phyloP scores from a whole-genome alignment of 2,888 invertebrate genomes.

The Cephus rjabovi region DNA sequence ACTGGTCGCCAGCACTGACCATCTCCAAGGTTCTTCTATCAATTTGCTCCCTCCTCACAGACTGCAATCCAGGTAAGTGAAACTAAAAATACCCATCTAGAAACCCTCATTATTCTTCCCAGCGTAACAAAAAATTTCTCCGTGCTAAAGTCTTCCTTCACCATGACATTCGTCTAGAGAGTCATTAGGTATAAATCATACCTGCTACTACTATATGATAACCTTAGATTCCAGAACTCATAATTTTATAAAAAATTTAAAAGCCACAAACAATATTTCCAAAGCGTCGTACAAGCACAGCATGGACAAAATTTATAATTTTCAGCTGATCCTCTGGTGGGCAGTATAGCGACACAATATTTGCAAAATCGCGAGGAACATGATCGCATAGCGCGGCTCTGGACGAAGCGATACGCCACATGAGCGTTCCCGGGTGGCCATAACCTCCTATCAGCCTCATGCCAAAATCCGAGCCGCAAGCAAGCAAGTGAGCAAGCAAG shows the following conservation, averaged over 20 bases:
- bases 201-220: too few species aligned
- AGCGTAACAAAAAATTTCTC: constrained; percentile 17
- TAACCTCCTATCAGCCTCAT: constrained; percentile 55
- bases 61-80: constrained; percentile 94
- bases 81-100: constrained; percentile 1
- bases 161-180: background rate
- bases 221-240: too few species aligned
- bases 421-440: constrained; percentile 68
- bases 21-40: constrained; percentile 97
- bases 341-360: constrained; percentile 98
- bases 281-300: background rate
- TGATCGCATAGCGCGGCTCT: constrained; percentile 96
- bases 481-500: background rate
- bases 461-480: constrained; percentile 35
- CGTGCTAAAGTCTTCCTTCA: background rate
- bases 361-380: constrained; percentile 97
- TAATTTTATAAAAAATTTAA: background rate
- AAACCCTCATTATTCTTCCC: constrained; percentile 18
- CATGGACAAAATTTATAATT: constrained; percentile 2
- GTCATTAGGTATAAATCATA: too few species aligned
- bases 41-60: constrained; percentile 97
- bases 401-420: constrained; percentile 98
- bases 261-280: background rate
- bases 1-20: constrained; percentile 99
- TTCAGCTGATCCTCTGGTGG: constrained; percentile 95